Evolutionary conservation across 2,888 invertebrate species (phyloP), one percentile per base, ranked within the genome.

Genomic region (Drosophila phalerata): DNA sequence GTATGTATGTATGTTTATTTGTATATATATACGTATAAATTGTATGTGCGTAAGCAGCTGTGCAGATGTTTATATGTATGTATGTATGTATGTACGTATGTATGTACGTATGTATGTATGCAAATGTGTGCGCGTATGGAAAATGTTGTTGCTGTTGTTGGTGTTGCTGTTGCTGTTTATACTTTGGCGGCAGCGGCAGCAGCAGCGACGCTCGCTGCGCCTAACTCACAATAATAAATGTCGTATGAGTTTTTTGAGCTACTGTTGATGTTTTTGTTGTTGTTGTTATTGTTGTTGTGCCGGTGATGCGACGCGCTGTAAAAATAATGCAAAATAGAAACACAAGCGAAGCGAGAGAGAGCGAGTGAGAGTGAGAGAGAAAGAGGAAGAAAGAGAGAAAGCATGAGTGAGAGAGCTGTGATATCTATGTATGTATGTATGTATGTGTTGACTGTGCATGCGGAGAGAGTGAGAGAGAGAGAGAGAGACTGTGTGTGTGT

Each of bases 291-390:
- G 37, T 65, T 68, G 40, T 63, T 64, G 51, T 79, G 74, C 74
- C 77, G 70, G 74, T 51, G 74, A 77, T 67, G 63, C 78, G 74
- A 58, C 48, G 74, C 65, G 63, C 79, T 79, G 70, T 70, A 77
- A 77, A 74, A 74, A 74, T 56, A 56, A 77, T 79, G 79, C 77
- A 79, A 79, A 78, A 74, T 58, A 74, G 67, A 71, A 43, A 57
- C 55, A 68, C 48, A 48, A 48, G 43, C 66, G 49, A 64, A 72
- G 68, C 62, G 60, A 60, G 52, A 32, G 61, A 66, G 37, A 49
- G 28, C 28, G 28, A 28, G 61, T 61, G 37, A 43, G 22, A 22
- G 28, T 6, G 61, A 66, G 37, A 43, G 22, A 22, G 22, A 22
- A 22, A 66, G 37, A 43, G 51, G 28, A 48, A 58, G 43, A 32